These are phyloP conservation scores for Pseudois nayaur DNA, from an alignment of 2,113 vertebrate species.

Conservation along the genomic window DNA sequence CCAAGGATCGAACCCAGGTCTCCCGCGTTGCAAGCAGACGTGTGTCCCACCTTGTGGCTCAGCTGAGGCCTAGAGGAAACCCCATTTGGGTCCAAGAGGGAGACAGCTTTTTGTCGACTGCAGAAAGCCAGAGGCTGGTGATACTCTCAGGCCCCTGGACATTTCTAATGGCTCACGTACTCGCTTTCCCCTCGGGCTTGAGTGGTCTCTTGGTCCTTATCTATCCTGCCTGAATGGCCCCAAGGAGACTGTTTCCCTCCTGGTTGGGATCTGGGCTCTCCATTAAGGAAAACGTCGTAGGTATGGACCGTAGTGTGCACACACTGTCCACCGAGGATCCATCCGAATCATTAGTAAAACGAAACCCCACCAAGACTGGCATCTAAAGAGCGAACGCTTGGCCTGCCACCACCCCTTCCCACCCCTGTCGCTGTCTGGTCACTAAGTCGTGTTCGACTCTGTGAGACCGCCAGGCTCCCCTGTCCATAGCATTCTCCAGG, in stretches of 20 bases:
- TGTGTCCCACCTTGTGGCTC: neutral
- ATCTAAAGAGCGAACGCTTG: fast-evolving
- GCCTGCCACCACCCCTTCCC: fast-evolving
- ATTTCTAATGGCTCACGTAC: fast-evolving
- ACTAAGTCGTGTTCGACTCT: neutral
- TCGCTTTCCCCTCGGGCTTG: neutral
- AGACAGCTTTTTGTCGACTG: too few relatives aligned
- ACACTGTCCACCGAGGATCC: fast-evolving
- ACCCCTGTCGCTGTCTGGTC: fast-evolving
- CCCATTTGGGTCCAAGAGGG: neutral
- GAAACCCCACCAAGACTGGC: fast-evolving
- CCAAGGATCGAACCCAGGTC: neutral
- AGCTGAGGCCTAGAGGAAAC: neutral
- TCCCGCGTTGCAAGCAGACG: neutral
- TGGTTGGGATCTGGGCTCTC: neutral
- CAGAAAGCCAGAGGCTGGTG: neutral
- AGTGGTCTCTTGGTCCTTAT: neutral
- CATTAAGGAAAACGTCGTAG: neutral
- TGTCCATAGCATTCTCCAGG: neutral
- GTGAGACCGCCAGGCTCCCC: neutral
- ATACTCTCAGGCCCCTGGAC: too few relatives aligned
- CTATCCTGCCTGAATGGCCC: neutral
- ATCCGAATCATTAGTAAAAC: fast-evolving
- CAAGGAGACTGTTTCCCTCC: neutral
- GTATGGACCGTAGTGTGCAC: neutral